Evolutionary conservation across 2,888 invertebrate species (phyloP), one percentile per base, ranked within the genome.

Genomic region (Cenopis cana): DNA sequence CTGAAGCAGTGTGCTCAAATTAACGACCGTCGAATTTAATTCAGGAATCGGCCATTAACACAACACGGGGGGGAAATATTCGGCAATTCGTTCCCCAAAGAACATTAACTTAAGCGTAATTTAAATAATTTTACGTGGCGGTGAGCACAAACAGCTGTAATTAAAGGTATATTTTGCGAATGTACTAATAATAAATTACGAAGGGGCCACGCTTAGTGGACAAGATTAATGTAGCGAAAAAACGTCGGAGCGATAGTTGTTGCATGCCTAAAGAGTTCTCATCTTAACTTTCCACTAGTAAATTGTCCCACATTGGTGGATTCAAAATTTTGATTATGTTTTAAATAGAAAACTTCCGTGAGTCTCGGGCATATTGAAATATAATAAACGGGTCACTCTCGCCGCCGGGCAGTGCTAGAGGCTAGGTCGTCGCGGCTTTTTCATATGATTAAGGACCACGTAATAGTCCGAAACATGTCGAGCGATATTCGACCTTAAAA

Each of bases 41-140:
- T 88, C 85, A 84, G 83, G 85, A 87, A 87, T 86, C 82, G 82
- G 82, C 86, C 87, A 88, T 90, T 89, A 87, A 83, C 84, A 85
- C 85, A 85, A 84, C 84, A 79, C 85, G 76, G 83, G 81, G 84
- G 85, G 88, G 85, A 86, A 89, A 87, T 88, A 86, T 82, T 85
- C 83, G 77, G 84, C 87, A 85, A 87, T 89, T 87, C 85, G 83
- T 89, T 88, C 82, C 85, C 85, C 83, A 81, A 86, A 88, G 85
- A 88, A 87, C 88, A 88, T 88, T 87, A 88, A 89, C 89, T 89
- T 87, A 84, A 86, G 83, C 85, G 84, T 84, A 88, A 90, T 89
- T 90, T 89, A 89, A 89, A 90, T 90, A 86, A 89, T 89, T 89
- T 89, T 85, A 86, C 88, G 89, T 89, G 86, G 87, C 85, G 82